A percentile compares a stretch with the other conserved stretches of the same genome.
Conservation (phyloP, 2,888 invertebrate species). For the Thecophora atra region DNA sequence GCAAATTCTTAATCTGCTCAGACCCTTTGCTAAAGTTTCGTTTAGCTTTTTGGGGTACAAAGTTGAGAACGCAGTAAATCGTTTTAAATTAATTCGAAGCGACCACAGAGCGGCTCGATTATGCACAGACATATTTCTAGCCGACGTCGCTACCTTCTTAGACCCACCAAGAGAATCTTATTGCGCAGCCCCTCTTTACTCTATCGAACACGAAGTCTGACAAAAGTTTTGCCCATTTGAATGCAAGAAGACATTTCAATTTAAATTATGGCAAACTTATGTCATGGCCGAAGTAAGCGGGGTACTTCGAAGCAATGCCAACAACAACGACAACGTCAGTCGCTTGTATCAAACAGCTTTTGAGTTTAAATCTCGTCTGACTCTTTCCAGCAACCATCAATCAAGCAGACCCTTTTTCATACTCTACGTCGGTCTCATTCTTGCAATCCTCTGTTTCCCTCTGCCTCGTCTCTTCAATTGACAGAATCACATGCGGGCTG, state of each 20-base stretch:
- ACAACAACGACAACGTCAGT: conserved; percentile 14
- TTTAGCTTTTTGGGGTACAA: conserved; percentile 2
- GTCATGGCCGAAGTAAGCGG: neutral
- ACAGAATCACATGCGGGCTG: conserved; percentile 10
- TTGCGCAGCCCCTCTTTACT: neutral
- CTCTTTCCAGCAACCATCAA: conserved; percentile 1
- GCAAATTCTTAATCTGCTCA: neutral
- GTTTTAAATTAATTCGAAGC: conserved; percentile 23
- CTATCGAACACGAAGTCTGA: conserved; percentile 28
- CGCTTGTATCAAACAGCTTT: neutral
- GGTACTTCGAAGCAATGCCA: neutral
- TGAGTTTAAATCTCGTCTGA: neutral
- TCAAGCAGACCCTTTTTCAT: neutral
- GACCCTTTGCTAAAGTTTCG: neutral
- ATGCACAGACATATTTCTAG: conserved; percentile 10
- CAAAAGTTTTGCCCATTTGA: conserved; percentile 43
- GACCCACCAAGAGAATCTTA: neutral
- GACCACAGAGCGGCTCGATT: conserved; percentile 16
- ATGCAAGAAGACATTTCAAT: conserved; percentile 52
- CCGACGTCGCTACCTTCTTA: neutral
- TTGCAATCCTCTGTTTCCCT: neutral
- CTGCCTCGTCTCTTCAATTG: neutral
- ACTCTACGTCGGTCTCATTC: neutral
- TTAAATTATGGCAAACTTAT: conserved; percentile 50
- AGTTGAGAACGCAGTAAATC: conserved; percentile 21